Conservation (phyloP, 2,113 vertebrate genomes). For the Orcinus orca region DNA sequence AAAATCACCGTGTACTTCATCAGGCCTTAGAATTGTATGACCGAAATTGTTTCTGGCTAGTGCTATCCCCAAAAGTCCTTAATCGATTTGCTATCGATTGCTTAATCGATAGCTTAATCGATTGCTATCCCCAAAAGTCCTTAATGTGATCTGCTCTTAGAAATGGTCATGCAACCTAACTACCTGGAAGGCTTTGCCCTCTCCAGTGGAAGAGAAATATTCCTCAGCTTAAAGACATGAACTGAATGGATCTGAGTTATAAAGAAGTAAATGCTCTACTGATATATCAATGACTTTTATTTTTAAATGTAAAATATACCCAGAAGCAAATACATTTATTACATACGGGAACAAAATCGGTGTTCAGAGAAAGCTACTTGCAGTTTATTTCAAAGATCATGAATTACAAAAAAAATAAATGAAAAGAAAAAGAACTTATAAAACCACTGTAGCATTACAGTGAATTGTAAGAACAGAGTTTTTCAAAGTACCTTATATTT, state of each 20-base stretch:
- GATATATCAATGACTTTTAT: neutral
- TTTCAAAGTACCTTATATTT: constrained; percentile 68
- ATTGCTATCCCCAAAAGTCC: neutral
- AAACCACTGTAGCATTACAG: constrained; percentile 52
- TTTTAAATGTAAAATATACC: constrained; percentile 37
- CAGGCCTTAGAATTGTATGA: neutral
- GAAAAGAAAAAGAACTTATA: constrained; percentile 60
- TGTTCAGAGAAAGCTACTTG: neutral
- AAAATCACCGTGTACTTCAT: neutral
- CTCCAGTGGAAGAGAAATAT: neutral
- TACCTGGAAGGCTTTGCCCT: neutral
- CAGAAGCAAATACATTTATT: constrained; percentile 14
- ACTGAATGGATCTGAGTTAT: neutral
- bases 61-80: neutral
- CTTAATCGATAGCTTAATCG: no score
- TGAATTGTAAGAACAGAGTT: constrained; percentile 61
- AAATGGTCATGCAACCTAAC: neutral
- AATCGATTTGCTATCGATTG: neutral
- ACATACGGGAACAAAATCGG: neutral
- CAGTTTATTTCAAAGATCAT: constrained; percentile 35
- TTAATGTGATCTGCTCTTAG: neutral
- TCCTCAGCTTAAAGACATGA: neutral
- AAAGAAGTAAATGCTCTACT: neutral
- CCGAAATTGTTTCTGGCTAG: neutral
- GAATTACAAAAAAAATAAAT: constrained; percentile 43